A percentile compares a stretch with the other conserved stretches of the same genome.
Evolutionary conservation across 2,797 vertebrate species (phyloP).

Genomic region (Melanotaenia trifasciata): DNA sequence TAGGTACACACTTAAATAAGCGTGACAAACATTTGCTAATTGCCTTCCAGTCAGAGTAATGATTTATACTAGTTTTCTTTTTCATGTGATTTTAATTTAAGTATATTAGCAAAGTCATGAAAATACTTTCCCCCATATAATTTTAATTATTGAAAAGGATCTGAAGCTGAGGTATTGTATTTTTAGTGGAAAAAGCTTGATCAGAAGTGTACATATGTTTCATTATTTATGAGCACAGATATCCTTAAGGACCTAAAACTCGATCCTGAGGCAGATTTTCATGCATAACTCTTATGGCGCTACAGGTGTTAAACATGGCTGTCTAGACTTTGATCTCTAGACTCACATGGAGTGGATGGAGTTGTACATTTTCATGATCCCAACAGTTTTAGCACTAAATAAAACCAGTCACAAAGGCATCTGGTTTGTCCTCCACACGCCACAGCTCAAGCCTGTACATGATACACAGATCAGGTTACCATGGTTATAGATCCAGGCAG

Average conservation of each 20-base stretch:
- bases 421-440: constrained; percentile 24
- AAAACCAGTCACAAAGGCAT: constrained; percentile 28
- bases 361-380: not conserved
- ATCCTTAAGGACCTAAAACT: not conserved
- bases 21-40: too few species aligned
- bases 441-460: constrained; percentile 8
- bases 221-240: not conserved
- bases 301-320: not conserved
- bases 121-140: not conserved
- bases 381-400: not conserved
- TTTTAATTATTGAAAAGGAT: not conserved
- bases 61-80: too few species aligned
- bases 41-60: too few species aligned
- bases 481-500: constrained; percentile 50
- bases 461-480: constrained; percentile 43
- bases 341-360: not conserved
- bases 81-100: too few species aligned
- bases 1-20: too few species aligned
- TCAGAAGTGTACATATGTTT: not conserved
- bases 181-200: not conserved
- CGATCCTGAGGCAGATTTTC: not conserved
- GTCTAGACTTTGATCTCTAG: constrained; percentile 3
- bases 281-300: not conserved
- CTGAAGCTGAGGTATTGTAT: not conserved
- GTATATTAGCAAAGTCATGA: too few species aligned